A percentile compares a stretch with the other conserved stretches of the same genome.
These are phyloP conservation scores for Psix sp. DNA, from an alignment of 1,140 invertebrate species.

Conservation along the genomic window DNA sequence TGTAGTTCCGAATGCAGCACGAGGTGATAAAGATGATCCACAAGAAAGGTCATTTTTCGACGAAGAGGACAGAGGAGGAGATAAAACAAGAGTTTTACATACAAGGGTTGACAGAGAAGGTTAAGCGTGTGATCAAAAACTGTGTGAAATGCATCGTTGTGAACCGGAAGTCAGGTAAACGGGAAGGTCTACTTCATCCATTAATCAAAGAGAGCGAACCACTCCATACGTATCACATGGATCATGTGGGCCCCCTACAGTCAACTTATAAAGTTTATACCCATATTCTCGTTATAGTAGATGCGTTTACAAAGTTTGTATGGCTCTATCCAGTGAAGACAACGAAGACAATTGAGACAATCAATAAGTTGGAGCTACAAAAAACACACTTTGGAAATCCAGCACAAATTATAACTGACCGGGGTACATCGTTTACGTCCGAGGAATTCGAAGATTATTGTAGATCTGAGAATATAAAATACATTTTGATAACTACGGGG, in stretches of 20 bases:
- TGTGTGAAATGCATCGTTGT: conserved; percentile 30
- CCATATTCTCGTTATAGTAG: conserved; percentile 11
- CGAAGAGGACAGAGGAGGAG: conserved; percentile 18
- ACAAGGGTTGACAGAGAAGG: conserved; percentile 13
- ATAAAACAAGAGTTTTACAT: conserved; percentile 29
- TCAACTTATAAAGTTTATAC: conserved; percentile 13
- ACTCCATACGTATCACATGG: conserved; percentile 7
- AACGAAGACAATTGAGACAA: conserved; percentile 9
- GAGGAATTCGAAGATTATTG: conserved; percentile 55
- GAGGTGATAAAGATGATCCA: conserved; percentile 43
- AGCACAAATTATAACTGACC: background rate
- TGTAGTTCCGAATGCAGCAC: conserved; percentile 54
- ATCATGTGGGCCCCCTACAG: conserved; percentile 13
- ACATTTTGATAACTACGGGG: conserved; percentile 58
- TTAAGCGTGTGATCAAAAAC: conserved; percentile 19
- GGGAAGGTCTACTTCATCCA: conserved; percentile 27
- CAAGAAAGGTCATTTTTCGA: conserved; percentile 44
- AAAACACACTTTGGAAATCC: conserved; percentile 24
- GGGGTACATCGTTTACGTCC: conserved; percentile 41
- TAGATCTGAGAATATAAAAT: conserved; percentile 59
- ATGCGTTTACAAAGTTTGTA: conserved; percentile 14
- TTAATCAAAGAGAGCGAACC: conserved; percentile 17
- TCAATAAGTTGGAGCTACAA: conserved; percentile 14
- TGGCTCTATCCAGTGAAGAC: conserved; percentile 16
- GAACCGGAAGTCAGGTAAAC: conserved; percentile 21